These are phyloP conservation scores for Abrostola tripartita DNA, from an alignment of 2,888 invertebrate species.

Conservation along the genomic window DNA sequence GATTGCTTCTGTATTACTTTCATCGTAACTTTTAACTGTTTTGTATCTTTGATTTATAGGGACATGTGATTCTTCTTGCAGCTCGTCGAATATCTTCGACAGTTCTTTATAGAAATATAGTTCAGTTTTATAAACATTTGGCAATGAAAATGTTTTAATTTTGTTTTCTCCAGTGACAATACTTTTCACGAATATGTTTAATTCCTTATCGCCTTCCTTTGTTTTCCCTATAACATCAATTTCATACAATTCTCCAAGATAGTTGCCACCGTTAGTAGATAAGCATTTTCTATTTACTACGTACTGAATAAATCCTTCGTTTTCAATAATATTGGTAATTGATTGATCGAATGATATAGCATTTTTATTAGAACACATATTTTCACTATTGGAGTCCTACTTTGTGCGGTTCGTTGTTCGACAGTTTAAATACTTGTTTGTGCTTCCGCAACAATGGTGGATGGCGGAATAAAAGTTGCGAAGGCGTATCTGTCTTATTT, in stretches of 20 bases:
- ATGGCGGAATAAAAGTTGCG: too few species aligned
- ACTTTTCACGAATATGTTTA: constrained; percentile 69
- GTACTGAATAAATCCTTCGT: constrained; percentile 31
- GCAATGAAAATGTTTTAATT: constrained; percentile 51
- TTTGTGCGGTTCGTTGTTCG: too few species aligned
- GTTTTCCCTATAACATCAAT: constrained; percentile 68
- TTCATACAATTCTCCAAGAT: constrained; percentile 64
- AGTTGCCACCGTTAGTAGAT: constrained; percentile 68
- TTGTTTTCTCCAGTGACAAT: constrained; percentile 44
- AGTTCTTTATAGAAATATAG: constrained; percentile 67
- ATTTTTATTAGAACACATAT: constrained; percentile 5
- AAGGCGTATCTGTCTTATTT: too few species aligned
- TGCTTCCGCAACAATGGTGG: too few species aligned
- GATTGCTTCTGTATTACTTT: constrained; percentile 60
- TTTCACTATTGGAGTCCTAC: neutral
- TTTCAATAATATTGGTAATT: constrained; percentile 47
- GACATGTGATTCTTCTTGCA: constrained; percentile 66
- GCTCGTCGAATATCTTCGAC: constrained; percentile 57
- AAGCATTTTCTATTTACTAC: constrained; percentile 37
- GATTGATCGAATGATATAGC: constrained; percentile 40
- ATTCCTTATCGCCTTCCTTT: constrained; percentile 59
- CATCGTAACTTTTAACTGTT: constrained; percentile 64
- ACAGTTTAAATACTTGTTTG: too few species aligned
- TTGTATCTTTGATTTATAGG: constrained; percentile 64
- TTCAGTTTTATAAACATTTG: constrained; percentile 61